phyloP scores from a whole-genome alignment of 2,797 vertebrate genomes.

The Echiichthys vipera region DNA sequence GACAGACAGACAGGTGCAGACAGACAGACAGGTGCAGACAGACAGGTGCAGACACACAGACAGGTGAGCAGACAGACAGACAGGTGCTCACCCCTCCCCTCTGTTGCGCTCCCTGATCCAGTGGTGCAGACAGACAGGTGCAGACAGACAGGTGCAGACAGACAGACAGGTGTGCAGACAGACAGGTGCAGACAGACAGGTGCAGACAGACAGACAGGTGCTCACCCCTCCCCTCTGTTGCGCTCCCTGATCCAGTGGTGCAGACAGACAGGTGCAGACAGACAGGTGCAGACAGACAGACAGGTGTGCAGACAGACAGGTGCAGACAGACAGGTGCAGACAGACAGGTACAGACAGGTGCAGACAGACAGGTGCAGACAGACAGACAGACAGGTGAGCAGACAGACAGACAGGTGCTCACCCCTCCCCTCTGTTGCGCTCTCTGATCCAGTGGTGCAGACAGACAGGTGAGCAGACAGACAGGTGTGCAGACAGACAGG shows the following conservation, averaged over 20 bases:
- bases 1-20: background rate
- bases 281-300: background rate
- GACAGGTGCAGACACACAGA: background rate
- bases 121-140: conserved; percentile 79
- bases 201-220: conserved; percentile 16
- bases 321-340: no score
- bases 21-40: background rate
- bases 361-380: conserved; percentile 38
- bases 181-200: background rate
- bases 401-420: background rate
- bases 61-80: background rate
- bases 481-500: conserved; percentile 16
- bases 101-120: conserved; percentile 87
- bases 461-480: background rate
- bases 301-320: background rate
- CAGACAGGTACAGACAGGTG: background rate
- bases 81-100: conserved; percentile 79
- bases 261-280: conserved; percentile 46
- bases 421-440: no score
- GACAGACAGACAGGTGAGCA: background rate
- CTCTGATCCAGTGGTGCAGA: no score
- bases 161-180: background rate
- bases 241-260: conserved; percentile 87
- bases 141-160: background rate
- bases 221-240: conserved; percentile 84